Conservation (phyloP, 2,888 invertebrate genomes). For the Dryococelus australis region DNA sequence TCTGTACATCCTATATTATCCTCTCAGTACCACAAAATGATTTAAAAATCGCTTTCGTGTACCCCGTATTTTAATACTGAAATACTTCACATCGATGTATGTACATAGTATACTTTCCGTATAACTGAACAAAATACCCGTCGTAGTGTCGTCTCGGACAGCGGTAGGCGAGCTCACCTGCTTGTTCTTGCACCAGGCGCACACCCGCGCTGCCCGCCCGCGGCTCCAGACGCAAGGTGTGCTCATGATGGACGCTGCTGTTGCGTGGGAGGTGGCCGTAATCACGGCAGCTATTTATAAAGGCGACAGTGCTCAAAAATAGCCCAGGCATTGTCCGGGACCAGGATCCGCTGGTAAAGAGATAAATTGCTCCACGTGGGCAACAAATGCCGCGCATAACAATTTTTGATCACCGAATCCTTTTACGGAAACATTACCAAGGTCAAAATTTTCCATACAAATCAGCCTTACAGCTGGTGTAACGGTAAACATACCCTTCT, state of each 20-base stretch:
- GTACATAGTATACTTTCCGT: too few species aligned
- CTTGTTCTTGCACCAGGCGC: neutral
- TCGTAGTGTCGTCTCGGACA: too few species aligned
- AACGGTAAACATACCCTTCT: neutral
- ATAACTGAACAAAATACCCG: too few species aligned
- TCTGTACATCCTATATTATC: too few species aligned
- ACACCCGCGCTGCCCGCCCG: neutral
- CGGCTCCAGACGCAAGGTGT: neutral
- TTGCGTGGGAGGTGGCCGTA: neutral
- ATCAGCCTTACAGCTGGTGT: neutral
- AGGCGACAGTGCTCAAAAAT: neutral
- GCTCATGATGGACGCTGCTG: neutral
- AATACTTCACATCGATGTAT: too few species aligned
- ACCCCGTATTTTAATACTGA: too few species aligned
- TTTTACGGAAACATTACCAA: neutral
- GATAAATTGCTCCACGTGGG: neutral
- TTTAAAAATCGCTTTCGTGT: too few species aligned
- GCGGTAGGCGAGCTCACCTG: neutral
- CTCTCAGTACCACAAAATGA: too few species aligned
- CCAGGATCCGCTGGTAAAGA: neutral
- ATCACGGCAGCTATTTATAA: conserved; percentile 8
- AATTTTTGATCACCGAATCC: neutral
- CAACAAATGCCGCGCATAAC: neutral
- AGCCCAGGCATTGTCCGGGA: neutral
- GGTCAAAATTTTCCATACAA: neutral